A percentile compares a stretch with the other conserved stretches of the same genome.
These are phyloP conservation scores for Synanthedon tipuliformis DNA, from an alignment of 2,888 invertebrate genomes.

Conservation along the genomic window DNA sequence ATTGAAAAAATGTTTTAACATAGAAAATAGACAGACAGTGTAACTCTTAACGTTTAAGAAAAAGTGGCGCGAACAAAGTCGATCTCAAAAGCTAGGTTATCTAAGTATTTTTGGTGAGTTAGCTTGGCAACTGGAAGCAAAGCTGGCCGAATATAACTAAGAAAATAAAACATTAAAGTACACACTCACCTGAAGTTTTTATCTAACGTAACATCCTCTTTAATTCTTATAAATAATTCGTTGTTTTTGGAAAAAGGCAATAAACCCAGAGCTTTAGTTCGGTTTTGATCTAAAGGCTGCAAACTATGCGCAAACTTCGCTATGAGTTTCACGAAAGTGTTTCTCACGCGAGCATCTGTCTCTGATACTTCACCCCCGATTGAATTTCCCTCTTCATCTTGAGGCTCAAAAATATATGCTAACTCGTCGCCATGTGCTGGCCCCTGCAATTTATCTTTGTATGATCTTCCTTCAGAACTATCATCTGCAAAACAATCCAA, in stretches of 20 bases:
- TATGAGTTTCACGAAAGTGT: conserved; percentile 74
- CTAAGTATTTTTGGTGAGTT: too few species aligned
- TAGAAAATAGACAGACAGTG: too few species aligned
- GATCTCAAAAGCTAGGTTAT: too few species aligned
- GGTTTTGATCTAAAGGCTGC: conserved; percentile 17
- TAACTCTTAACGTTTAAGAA: too few species aligned
- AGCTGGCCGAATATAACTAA: not conserved
- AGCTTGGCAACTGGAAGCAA: too few species aligned
- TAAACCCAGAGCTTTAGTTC: conserved; percentile 19
- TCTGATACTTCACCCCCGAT: conserved; percentile 44
- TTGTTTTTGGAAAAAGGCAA: conserved; percentile 28
- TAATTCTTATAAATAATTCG: conserved; percentile 45
- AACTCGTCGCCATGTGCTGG: conserved; percentile 80
- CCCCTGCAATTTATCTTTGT: conserved; percentile 24
- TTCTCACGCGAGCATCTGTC: conserved; percentile 74
- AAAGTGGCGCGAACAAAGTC: too few species aligned
- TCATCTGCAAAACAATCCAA: conserved; percentile 4
- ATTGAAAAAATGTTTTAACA: too few species aligned
- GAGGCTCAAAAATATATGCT: conserved; percentile 76
- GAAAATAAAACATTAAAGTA: not conserved
- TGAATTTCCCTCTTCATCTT: conserved; percentile 71
- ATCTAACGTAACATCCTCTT: conserved; percentile 31
- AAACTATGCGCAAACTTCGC: conserved; percentile 73
- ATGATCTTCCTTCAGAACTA: conserved; percentile 11
- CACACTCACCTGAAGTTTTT: conserved; percentile 45